Base-by-base conservation (phyloP, 1,140 invertebrate species). In the Parasteatoda tepidariorum region DNA sequence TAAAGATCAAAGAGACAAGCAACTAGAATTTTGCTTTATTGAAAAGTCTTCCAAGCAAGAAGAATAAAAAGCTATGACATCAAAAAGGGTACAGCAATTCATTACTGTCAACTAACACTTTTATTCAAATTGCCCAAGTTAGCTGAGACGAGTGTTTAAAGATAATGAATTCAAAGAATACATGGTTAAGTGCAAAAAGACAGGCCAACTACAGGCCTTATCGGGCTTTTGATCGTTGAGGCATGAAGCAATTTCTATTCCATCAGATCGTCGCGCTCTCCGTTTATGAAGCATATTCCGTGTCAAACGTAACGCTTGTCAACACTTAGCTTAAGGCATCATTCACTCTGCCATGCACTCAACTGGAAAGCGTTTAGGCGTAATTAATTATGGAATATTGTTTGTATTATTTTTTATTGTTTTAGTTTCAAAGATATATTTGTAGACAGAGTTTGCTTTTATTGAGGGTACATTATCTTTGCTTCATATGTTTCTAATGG, bases 71-170 rank as follows among this genome's bases (percentile, higher is more conserved):
- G n/a, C n/a, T n/a, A n/a, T n/a, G n/a, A n/a, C n/a, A n/a, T n/a
- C n/a, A n/a, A n/a, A n/a, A n/a, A 48, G 41, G 5, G 15, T 7
- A 59, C 55, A n/a, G 13, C 67, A 70, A 70, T 70, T 70, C 67
- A 70, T 70, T 70, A 70, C 41, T 30, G 67, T 54, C 67, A n/a
- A 70, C 26, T 55, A 34, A 54, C 9, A 6, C 33, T n/a, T 67
- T 67, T 38, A 13, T 67, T 38, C 64, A 67, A 33, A 18, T 34
- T 6, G 18, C 64, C 6, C n/a, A 9, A 67, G 64, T 34, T 70
- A 70, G 67, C 38, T 70, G 67, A 70, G 67, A 70, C 26, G 38
- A 55, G 34, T 70, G 24, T 70, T 70, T 70, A 70, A 70, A 70
- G 67, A 70, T 70, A 70, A 70, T 70, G 41, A 70, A 26, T 33